A percentile compares a stretch with the other conserved stretches of the same genome.
phyloP scores from a whole-genome alignment of 1,140 invertebrate genomes.

The Calephelis virginiensis region DNA sequence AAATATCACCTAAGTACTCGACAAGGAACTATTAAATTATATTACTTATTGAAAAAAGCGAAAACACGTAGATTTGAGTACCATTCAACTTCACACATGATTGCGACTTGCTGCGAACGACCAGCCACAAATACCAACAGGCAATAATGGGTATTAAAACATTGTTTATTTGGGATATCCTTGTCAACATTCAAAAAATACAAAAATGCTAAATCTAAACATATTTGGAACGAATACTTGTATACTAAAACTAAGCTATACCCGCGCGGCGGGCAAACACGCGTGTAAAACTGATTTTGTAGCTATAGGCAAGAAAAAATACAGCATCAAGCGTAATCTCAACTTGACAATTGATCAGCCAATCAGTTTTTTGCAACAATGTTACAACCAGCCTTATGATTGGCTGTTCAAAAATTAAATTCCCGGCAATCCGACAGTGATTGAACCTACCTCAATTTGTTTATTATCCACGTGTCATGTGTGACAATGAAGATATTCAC shows the following conservation, averaged over 20 bases:
- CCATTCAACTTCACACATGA: no score
- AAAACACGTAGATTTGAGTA: no score
- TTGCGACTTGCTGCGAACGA: no score
- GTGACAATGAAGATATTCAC: no score
- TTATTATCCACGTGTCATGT: no score
- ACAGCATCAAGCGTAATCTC: background rate
- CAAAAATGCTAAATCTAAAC: constrained; percentile 21
- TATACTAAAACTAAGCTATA: constrained; percentile 19
- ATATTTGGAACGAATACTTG: constrained; percentile 15
- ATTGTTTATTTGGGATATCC: constrained; percentile 24
- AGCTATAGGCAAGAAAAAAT: background rate
- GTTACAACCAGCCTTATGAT: background rate
- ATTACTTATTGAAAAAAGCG: no score
- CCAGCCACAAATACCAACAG: no score
- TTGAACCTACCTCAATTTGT: no score
- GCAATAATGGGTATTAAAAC: no score
- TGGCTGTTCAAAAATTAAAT: background rate
- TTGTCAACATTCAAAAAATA: constrained; percentile 15
- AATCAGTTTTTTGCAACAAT: background rate
- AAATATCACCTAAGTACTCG: no score
- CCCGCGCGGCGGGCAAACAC: constrained; percentile 27
- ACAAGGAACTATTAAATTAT: no score
- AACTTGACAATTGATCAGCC: background rate
- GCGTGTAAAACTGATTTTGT: constrained; percentile 12
- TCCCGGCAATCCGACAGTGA: background rate